Evolutionary conservation across 1,140 invertebrate genomes (phyloP).

Genomic region (Lepeophtheirus salmonis): DNA sequence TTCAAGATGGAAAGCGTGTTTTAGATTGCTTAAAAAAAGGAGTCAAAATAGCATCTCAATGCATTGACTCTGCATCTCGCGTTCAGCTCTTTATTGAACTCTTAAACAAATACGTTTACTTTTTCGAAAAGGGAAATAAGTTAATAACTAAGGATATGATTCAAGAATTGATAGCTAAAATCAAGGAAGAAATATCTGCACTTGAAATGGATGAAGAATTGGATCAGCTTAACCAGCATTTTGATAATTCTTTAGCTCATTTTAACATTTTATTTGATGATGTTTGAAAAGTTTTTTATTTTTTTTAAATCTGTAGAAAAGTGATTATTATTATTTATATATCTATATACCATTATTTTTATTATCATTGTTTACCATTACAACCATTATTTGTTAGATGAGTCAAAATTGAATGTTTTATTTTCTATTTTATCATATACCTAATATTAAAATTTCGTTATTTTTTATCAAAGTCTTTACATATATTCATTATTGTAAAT

Average conservation of each 20-base stretch:
- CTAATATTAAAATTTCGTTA: too few relatives aligned
- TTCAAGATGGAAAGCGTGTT: conserved; percentile 73
- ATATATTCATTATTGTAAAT: too few relatives aligned
- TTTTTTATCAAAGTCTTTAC: too few relatives aligned
- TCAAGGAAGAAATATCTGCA: conserved; percentile 74
- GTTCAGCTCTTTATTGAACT: conserved; percentile 87
- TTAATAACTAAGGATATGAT: conserved; percentile 48
- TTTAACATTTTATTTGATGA: conserved; percentile 28
- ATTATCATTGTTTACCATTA: too few relatives aligned
- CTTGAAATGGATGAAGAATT: conserved; percentile 82
- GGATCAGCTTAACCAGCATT: conserved; percentile 86
- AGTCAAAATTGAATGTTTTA: too few relatives aligned
- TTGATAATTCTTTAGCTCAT: conserved; percentile 66
- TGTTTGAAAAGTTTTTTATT: too few relatives aligned
- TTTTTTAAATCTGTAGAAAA: too few relatives aligned
- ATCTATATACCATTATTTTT: too few relatives aligned
- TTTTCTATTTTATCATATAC: too few relatives aligned
- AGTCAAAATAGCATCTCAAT: conserved; percentile 80
- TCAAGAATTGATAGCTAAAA: conserved; percentile 74
- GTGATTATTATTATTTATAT: too few relatives aligned
- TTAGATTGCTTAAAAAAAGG: conserved; percentile 91
- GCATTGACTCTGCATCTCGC: conserved; percentile 68
- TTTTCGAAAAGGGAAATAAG: conserved; percentile 74
- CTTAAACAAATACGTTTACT: conserved; percentile 81
- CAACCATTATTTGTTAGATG: too few relatives aligned